Percentiles rank a stretch among this genome's conserved stretches.
These are phyloP conservation scores for Calameuta pallipes DNA, from an alignment of 2,888 invertebrate species.

Conservation along the genomic window DNA sequence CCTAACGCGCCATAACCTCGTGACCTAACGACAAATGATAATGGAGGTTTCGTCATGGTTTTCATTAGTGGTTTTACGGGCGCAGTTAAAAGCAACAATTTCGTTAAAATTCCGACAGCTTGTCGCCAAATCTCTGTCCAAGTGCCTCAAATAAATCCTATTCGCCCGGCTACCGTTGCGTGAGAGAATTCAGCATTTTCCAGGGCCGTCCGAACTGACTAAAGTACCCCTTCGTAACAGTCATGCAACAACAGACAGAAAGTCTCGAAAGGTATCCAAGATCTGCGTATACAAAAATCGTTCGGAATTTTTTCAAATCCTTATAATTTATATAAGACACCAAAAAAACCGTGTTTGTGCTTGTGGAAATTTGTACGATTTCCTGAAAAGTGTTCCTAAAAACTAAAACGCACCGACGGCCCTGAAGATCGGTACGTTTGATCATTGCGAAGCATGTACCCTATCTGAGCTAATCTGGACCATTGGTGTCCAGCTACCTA, in stretches of 20 bases:
- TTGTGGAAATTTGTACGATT: not conserved
- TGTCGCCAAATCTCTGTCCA: conserved; percentile 40
- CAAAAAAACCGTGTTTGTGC: not conserved
- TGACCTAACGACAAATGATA: conserved; percentile 26
- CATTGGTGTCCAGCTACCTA: conserved; percentile 38
- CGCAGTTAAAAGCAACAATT: conserved; percentile 8
- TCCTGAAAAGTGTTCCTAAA: not conserved
- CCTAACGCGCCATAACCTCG: conserved; percentile 17
- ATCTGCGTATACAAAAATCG: not conserved
- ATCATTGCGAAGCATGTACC: conserved; percentile 39
- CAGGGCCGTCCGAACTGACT: not conserved
- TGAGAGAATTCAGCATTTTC: conserved; percentile 26
- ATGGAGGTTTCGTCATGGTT: conserved; percentile 23
- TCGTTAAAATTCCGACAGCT: conserved; percentile 36
- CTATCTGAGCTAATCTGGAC: conserved; percentile 40
- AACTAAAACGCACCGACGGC: not conserved
- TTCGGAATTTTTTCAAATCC: not conserved
- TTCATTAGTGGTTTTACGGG: conserved; percentile 22
- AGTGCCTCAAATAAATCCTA: conserved; percentile 28
- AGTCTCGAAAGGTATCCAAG: not conserved
- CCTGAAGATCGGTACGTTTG: conserved; percentile 44
- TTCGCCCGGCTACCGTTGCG: conserved; percentile 19
- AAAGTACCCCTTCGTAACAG: not conserved
- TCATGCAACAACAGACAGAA: not conserved
- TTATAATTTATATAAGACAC: not conserved